Percentiles rank a stretch among this genome's conserved stretches.
phyloP scores from a whole-genome alignment of 2,888 invertebrate species.

The Drosophila paranaensis region DNA sequence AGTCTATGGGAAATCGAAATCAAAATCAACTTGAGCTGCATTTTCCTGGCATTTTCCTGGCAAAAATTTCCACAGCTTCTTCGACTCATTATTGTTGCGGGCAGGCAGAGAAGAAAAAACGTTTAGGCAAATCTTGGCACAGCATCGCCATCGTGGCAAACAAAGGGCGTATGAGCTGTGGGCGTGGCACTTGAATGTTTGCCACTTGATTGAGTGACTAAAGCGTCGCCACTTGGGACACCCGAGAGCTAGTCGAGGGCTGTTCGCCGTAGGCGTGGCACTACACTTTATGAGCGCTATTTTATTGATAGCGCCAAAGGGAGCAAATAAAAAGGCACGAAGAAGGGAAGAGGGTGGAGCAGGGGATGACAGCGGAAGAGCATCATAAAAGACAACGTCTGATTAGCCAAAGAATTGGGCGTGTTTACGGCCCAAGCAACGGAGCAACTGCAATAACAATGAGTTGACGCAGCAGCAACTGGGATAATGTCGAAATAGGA shows the following conservation, averaged over 20 bases:
- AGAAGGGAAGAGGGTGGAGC: too few relatives aligned
- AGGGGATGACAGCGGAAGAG: too few relatives aligned
- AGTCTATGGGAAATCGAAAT: constrained; percentile 3
- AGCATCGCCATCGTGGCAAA: constrained; percentile 61
- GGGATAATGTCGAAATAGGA: constrained; percentile 62
- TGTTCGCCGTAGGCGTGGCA: constrained; percentile 31
- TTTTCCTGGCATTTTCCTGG: neutral
- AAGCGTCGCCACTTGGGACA: constrained; percentile 32
- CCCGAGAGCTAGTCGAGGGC: constrained; percentile 1
- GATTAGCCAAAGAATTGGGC: constrained; percentile 43
- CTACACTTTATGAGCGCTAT: constrained; percentile 70
- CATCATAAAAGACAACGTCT: constrained; percentile 47
- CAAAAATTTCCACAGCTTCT: neutral
- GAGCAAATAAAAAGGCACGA: constrained; percentile 49
- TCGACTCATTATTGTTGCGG: constrained; percentile 20
- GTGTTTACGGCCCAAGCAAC: constrained; percentile 52
- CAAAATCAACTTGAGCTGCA: constrained; percentile 10
- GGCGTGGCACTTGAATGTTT: constrained; percentile 15
- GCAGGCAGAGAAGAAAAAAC: constrained; percentile 22
- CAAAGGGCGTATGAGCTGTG: constrained; percentile 38
- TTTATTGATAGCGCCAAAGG: constrained; percentile 78
- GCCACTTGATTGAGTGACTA: constrained; percentile 75
- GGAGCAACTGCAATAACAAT: constrained; percentile 44
- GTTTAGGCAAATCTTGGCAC: constrained; percentile 68
- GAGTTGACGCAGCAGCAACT: constrained; percentile 51